Conservation (phyloP, 2,113 vertebrate species). For the Damaliscus lunatus region DNA sequence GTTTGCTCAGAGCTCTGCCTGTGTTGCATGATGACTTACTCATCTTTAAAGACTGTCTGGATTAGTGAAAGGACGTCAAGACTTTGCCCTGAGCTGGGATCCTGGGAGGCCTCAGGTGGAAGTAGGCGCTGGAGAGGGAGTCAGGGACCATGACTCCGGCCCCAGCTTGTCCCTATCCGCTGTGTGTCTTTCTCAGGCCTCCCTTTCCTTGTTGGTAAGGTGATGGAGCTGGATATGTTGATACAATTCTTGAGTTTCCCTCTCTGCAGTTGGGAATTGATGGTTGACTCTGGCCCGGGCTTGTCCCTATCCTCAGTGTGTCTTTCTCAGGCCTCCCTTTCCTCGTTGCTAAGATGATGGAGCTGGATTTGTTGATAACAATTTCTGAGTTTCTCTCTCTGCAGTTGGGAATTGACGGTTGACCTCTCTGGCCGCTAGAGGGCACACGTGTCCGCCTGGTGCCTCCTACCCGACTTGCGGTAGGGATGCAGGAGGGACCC, state of each 20-base stretch:
- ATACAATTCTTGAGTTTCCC: neutral
- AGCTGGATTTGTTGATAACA: neutral
- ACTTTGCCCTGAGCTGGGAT: neutral
- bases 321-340: neutral
- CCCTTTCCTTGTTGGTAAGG: neutral
- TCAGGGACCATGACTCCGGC: neutral
- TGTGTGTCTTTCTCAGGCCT: neutral
- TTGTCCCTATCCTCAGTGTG: neutral
- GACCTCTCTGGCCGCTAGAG: conserved; percentile 41
- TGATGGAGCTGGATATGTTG: neutral
- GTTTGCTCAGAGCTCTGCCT: neutral
- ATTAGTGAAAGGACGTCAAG: neutral
- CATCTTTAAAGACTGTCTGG: neutral
- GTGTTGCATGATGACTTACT: neutral
- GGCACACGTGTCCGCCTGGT: neutral
- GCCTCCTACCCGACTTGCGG: neutral
- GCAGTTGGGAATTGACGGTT: neutral
- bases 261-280: neutral
- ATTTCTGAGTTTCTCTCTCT: neutral
- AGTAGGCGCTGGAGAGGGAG: neutral
- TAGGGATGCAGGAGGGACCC: neutral
- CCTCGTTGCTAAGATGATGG: neutral
- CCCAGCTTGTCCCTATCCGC: neutral
- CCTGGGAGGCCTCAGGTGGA: neutral
- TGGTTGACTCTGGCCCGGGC: neutral